Base-by-base conservation (phyloP, 2,113 vertebrate genomes). In the Gambusia holbrooki region DNA sequence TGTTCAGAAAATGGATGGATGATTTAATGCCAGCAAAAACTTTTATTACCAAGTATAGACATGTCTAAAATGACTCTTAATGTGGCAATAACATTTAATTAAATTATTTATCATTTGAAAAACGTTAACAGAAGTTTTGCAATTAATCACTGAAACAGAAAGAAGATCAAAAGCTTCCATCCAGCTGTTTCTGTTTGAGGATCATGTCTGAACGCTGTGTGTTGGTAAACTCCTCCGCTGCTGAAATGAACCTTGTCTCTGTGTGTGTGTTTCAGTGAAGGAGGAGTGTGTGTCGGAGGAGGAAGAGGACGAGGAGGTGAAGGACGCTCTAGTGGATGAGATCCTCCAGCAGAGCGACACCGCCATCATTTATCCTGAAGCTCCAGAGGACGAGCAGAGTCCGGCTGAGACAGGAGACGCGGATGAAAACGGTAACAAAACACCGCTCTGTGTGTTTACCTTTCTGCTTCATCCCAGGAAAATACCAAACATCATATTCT, bases 381-480 rank as follows among this genome's bases (percentile, higher is more conserved):
- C 96, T 61, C 96, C 97, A 0, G 96, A 98, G 66, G 97, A 97
- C 32, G 96, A 97, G 92, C 97, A 95, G 92, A 96, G 96, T 87
- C 97, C 95, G 0, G 96, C 96, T 4, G 97, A 99, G 87, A 95
- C 95, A 4, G 95, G 95, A 54, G 96, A 95, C 63, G 96, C 96
- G 0, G 98, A 99, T 79, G 97, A 99, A 93, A 99, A 98, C 29
- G 98, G 98, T 98, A 96, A 82, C 14, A 29, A 30, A n/a, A 13
- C 67, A 2, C 19, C 12, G 42, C 64, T 14, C 14, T 9, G 28
- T 14, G 3, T 45, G 62, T 32, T 32, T 19, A 7, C 30, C 62
- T 63, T 63, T 63, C 11, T 17, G 17, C 15, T 63, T 63, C 42
- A 17, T 45, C 12, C 17, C 42, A 45, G 17, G 15, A 25, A 54